Conservation (phyloP, 2,888 invertebrate species). For the Oxycera nigricornis region DNA sequence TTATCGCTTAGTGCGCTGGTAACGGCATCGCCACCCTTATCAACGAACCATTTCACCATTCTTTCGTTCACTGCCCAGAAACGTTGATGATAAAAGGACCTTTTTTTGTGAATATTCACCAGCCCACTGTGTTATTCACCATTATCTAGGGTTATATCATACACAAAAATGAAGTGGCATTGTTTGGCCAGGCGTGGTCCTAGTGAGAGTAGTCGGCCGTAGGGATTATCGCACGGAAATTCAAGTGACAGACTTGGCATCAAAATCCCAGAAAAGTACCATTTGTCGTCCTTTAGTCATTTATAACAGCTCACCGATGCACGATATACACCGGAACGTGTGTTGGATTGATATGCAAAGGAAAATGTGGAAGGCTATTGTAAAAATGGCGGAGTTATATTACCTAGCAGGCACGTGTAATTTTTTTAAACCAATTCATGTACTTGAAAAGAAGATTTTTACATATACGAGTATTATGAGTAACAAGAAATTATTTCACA, state of each 20-base stretch:
- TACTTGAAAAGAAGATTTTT: no score
- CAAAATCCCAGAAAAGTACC: neutral
- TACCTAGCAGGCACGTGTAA: no score
- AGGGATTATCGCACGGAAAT: neutral
- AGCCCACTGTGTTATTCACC: neutral
- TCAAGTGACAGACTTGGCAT: neutral
- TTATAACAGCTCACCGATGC: neutral
- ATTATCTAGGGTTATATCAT: constrained; percentile 1
- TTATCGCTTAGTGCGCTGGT: neutral
- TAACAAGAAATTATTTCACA: no score
- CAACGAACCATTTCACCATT: neutral
- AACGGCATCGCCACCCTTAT: neutral
- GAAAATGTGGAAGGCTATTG: no score
- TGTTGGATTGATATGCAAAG: no score
- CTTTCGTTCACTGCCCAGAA: neutral
- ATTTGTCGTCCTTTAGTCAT: neutral
- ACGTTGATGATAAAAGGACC: neutral
- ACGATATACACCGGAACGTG: no score
- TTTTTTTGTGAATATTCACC: neutral
- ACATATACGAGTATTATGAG: no score
- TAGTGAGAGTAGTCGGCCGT: neutral
- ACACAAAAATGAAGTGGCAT: neutral
- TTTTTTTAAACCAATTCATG: no score
- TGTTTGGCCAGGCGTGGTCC: neutral
- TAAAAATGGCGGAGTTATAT: no score